Base-by-base conservation (phyloP, 2,888 invertebrate species). In the Drosophila vallismaia region DNA sequence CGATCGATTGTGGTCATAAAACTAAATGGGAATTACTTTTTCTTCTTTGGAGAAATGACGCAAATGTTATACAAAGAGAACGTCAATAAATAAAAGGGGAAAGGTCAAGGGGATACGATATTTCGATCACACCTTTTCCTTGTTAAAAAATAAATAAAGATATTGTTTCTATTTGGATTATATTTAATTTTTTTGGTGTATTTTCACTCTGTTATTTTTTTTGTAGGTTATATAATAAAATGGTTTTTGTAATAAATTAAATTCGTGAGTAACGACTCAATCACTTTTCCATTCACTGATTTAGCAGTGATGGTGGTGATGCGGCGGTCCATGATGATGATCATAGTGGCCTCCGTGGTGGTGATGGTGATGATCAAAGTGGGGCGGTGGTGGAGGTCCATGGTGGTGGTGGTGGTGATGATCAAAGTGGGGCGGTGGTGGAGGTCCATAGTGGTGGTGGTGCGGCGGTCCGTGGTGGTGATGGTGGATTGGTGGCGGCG, bases 401-500 rank as follows among this genome's bases (percentile, higher is more conserved):
- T 54, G 26, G 36, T 48, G 59, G 19, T 69, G 52, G 26, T 62
- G 62, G 26, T 54, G 36, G 29, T 63, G 19, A 2, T 19, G 19
- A 19, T 19, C 19, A 2, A 19, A 55, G 36, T 60, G 50, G 4
- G 46, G 29, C 9, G 55, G 55, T 1, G 46, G 44, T 28, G 36
- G 36, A n/a, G 36, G 36, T 2, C n/a, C 33, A 10, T 74, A n/a
- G 51, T 46, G 51, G 24, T 64, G 63, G 26, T 64, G 63, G 29
- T 76, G 73, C 7, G 77, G 76, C 4, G 68, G 75, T 50, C 52
- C 74, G 38, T 78, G 71, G 29, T 85, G 74, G 26, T 74, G 74
- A 14, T 57, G 53, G 12, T 74, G 50, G 1, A 56, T 51, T 19
- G 76, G 71, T 14, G 73, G 72, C 24, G 56, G 75, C 24, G 75